A percentile compares a stretch with the other conserved stretches of the same genome.
Conservation (phyloP, 1,140 invertebrate genomes). For the Drosophila lacertosa region DNA sequence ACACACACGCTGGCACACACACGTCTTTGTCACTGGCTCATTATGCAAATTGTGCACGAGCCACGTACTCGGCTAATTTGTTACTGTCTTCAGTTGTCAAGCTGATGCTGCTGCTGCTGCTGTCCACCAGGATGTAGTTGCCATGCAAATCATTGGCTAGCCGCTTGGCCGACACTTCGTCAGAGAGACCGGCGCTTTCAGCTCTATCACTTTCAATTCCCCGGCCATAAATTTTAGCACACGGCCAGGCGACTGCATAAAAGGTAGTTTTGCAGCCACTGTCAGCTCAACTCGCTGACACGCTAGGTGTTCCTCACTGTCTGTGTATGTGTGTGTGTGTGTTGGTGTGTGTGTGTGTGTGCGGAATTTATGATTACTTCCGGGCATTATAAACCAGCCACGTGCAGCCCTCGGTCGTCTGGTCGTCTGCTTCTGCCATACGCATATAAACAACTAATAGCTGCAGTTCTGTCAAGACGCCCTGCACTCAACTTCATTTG, state of each 20-base stretch:
- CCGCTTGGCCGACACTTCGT: slow-evolving; percentile 36
- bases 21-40: slow-evolving; percentile 78
- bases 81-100: slow-evolving; percentile 81
- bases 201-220: slow-evolving; percentile 82
- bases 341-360: slow-evolving; percentile 27
- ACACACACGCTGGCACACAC: slow-evolving; percentile 7
- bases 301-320: too few relatives aligned
- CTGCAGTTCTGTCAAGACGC: slow-evolving; percentile 63
- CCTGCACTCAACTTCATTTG: slow-evolving; percentile 47
- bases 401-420: slow-evolving; percentile 45
- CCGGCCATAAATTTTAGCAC: slow-evolving; percentile 79
- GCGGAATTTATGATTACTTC: slow-evolving; percentile 80
- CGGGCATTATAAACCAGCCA: slow-evolving; percentile 76
- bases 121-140: slow-evolving; percentile 38
- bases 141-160: slow-evolving; percentile 45
- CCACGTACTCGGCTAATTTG: slow-evolving; percentile 75
- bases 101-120: slow-evolving; percentile 46
- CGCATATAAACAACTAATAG: slow-evolving; percentile 72
- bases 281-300: slow-evolving; percentile 38
- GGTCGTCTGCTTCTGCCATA: slow-evolving; percentile 54
- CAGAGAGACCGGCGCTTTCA: slow-evolving; percentile 62
- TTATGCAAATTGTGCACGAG: slow-evolving; percentile 77
- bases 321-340: slow-evolving; percentile 4
- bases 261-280: slow-evolving; percentile 65
- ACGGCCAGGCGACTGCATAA: slow-evolving; percentile 40